phyloP scores from a whole-genome alignment of 1,140 invertebrate species.

The Akabosia matsudoensis region DNA sequence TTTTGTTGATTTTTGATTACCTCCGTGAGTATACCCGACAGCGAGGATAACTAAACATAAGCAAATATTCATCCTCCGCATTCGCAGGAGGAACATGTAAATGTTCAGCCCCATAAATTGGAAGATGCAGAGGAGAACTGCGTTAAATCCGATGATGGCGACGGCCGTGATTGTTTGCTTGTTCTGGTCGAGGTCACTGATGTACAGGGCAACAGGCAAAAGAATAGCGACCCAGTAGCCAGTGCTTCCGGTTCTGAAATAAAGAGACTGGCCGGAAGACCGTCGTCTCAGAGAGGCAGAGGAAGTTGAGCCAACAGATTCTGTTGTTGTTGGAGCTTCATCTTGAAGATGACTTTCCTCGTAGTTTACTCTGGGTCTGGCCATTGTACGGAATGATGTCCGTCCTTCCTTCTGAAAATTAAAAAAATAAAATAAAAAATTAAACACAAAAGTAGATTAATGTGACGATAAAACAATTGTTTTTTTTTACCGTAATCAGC shows the following conservation, averaged over 20 bases:
- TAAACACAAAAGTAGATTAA: too few relatives aligned
- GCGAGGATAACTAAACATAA: background rate
- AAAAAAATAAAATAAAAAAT: too few relatives aligned
- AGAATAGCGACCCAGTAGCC: slow-evolving; percentile 34
- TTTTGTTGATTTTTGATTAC: background rate
- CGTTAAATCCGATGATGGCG: slow-evolving; percentile 9
- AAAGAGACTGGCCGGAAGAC: too few relatives aligned
- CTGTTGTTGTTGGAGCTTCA: too few relatives aligned
- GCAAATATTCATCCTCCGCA: background rate
- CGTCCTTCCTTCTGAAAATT: too few relatives aligned
- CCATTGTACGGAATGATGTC: too few relatives aligned
- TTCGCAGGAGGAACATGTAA: background rate
- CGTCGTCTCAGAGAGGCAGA: too few relatives aligned
- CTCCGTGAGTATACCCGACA: background rate
- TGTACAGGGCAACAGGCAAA: slow-evolving; percentile 35
- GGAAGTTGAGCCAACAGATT: too few relatives aligned
- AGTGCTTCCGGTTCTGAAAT: slow-evolving; percentile 31
- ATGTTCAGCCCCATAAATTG: background rate
- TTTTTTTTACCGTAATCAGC: too few relatives aligned
- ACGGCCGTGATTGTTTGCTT: background rate
- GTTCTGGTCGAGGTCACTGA: background rate
- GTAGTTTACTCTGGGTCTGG: too few relatives aligned
- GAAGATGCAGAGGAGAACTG: background rate
- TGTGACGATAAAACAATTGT: too few relatives aligned
- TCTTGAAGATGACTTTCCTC: too few relatives aligned